phyloP scores from a whole-genome alignment of 2,888 invertebrate genomes.

The Heliconius aoede region DNA sequence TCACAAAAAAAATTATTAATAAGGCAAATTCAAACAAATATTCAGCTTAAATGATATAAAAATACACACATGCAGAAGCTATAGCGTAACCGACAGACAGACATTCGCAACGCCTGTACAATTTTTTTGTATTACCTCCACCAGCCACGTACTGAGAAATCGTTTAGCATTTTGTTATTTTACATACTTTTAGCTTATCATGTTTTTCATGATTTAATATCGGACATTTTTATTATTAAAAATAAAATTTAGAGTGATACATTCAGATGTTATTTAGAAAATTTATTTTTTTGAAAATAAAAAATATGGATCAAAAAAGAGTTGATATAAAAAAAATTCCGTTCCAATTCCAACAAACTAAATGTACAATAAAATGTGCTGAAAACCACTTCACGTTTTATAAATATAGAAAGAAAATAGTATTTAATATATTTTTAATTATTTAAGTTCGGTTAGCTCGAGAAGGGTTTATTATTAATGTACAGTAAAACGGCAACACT shows the following conservation, averaged over 20 bases:
- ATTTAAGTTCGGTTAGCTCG: no score
- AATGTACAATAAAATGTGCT: neutral
- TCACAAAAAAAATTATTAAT: neutral
- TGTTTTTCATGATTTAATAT: neutral
- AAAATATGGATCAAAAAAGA: no score
- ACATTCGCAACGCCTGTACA: slow-evolving; percentile 11
- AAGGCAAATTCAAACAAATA: slow-evolving; percentile 2
- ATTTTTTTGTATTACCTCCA: neutral
- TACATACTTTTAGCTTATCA: neutral
- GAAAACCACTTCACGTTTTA: neutral
- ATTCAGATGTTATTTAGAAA: neutral
- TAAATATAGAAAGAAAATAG: neutral
- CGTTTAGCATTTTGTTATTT: neutral
- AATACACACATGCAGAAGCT: slow-evolving; percentile 4
- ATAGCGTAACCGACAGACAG: slow-evolving; percentile 6
- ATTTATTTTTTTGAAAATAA: neutral
- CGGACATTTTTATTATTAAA: neutral
- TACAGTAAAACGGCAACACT: no score
- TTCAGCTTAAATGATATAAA: neutral
- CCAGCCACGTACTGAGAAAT: slow-evolving; percentile 21
- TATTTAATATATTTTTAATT: no score
- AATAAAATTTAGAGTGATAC: neutral
- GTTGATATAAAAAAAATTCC: no score
- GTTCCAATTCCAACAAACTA: no score
- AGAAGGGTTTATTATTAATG: no score